Base-by-base conservation (phyloP, 37 sponge, comb jelly and placozoan species). In the Beroe forskalii region DNA sequence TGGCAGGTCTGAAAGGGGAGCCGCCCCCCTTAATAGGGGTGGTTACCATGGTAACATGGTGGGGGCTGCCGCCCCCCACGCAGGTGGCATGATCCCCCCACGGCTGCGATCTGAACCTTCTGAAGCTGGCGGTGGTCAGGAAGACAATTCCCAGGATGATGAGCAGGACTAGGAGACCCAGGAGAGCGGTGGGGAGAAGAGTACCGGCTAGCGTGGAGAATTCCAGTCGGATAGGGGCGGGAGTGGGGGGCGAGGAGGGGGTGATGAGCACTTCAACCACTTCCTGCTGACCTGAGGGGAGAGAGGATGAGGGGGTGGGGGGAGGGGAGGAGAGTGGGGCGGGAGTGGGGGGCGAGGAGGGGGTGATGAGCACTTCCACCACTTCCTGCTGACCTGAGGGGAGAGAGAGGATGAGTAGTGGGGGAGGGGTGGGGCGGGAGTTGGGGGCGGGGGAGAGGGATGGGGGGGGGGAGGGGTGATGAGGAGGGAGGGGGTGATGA, bases 1-100 rank as follows among this genome's bases (percentile, higher is more conserved):
- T 64, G 66, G 66, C 66, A 6, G 66, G 66, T 64, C 66, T 64
- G 66, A 64, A 64, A 8, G 66, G 66, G 4, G 66, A 64, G 6
- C 66, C 66, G 25, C 25, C 17, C 66, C 20, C 6, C 66, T 64
- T 64, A 3, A 27, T 23, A 30, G 66, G 66, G 4, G 66, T 30
- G 30, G 66, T 23, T 48, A 48, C 55, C 55, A 48, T 48, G 55
- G 55, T 48, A 48, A 48, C 55, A 12, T 48, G 55, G 14, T 4
- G 17, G 25, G 4, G 20, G 6, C 30, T 22, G 20, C 4, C 31
- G 4, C 25, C 66, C 3, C 25, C 30, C n/a, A n/a, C n/a, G n/a
- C n/a, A n/a, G n/a, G n/a, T n/a, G n/a, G n/a, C n/a, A n/a, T n/a
- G n/a, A n/a, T n/a, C n/a, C 3, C 31, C 31, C 30, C 30, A 64